Evolutionary conservation across 1,140 invertebrate genomes (phyloP).

Genomic region (Caenorhabditis briggsae): DNA sequence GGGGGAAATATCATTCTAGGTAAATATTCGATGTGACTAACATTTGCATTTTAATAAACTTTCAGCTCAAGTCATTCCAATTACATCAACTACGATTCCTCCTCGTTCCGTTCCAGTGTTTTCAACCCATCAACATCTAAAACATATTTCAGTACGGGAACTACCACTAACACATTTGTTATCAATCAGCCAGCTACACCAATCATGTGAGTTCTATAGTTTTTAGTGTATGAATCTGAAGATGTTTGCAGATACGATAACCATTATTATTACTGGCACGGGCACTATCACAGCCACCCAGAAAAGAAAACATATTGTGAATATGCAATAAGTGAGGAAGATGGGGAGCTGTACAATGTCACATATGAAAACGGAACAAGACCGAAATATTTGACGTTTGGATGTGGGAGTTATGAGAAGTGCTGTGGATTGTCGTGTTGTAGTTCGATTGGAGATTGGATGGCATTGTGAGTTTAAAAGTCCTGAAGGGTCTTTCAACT

Average conservation of each 20-base stretch:
- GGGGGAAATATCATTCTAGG: constrained; percentile 6
- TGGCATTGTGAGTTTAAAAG: neutral
- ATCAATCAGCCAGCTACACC: constrained; percentile 23
- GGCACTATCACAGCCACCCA: neutral
- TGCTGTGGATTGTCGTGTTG: constrained; percentile 10
- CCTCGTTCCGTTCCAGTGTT: neutral
- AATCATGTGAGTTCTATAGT: neutral
- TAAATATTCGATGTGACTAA: too few relatives aligned
- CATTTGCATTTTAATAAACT: too few relatives aligned
- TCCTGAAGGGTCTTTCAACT: neutral
- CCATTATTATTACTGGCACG: constrained; percentile 6
- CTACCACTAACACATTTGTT: neutral
- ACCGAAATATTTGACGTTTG: neutral
- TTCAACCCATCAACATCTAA: constrained; percentile 13
- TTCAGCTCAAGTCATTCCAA: neutral
- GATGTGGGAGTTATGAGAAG: neutral
- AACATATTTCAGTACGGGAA: neutral
- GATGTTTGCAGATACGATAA: neutral
- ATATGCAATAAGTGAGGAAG: neutral
- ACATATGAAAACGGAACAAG: neutral
- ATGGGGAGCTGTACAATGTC: neutral
- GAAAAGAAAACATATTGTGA: constrained; percentile 3
- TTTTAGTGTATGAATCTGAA: neutral
- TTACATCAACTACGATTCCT: neutral
- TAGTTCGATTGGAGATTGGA: neutral